Base-by-base conservation (phyloP, 2,113 vertebrate genomes). In the Clarias magur region DNA sequence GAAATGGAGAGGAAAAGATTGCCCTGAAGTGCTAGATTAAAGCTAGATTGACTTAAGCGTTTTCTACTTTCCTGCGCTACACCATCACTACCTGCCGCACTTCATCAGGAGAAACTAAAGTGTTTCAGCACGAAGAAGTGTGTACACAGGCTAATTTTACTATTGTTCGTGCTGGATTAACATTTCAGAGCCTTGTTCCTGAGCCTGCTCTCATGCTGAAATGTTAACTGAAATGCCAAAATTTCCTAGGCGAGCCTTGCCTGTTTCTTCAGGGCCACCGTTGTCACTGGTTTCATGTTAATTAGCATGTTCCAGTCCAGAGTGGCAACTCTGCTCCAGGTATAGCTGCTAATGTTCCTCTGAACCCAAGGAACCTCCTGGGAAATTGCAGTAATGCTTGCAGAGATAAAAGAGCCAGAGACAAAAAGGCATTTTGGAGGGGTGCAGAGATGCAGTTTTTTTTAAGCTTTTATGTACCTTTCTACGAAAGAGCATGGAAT, bases 401-500 rank as follows among this genome's bases (percentile, higher is more conserved):
- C n/a, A 34, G 82, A 88, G 72, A 85, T 85, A 56, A 89, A 72
- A 80, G 70, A 54, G 54, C 38, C 63, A 25, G 23, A 85, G 57
- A 27, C 17, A 19, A 72, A 60, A 54, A 60, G 68, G 57, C 38
- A 13, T 82, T 82, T 68, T 86, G 73, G 57, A 7, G 60, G 67
- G 68, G 54, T 48, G 48, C 48, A 83, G 83, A 38, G 80, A 78
- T 10, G 27, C 53, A 67, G 63, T 17, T 83, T 56, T 56, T 34
- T 6, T 83, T 68, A 30, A 56, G 63, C 63, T 59, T 82, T 82
- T 30, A 59, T 73, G 56, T 38, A 30, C 65, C 78, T 59, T 80
- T 68, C 54, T 60, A 65, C 60, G 16, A 9, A 53, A 62, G 27
- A 59, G 56, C n/a, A 8, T 4, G 34, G 27, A 38, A 12, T 81